Evolutionary conservation across 37 sponge, comb jelly and placozoan genomes (phyloP), one percentile per base, ranked within the genome.

Genomic region (Axinella damicornis): DNA sequence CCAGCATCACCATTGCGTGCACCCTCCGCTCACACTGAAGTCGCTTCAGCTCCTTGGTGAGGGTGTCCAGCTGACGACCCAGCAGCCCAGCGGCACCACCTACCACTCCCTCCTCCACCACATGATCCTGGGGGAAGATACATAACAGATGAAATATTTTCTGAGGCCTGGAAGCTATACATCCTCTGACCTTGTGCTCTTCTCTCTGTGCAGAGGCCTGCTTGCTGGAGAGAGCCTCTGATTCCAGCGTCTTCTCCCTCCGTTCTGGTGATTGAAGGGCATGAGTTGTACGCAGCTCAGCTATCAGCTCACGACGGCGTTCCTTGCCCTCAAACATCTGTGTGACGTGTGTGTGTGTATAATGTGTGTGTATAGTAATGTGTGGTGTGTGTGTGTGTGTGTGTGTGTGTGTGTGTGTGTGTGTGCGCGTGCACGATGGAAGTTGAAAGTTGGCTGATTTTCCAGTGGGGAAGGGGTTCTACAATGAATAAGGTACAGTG

Each of bases 261-360:
- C 89, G 92, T 63, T 90, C 95, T 24, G 88, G 92, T 35, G 82
- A 63, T 79, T 98, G 97, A 31, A 98, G 93, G 9, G 98, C 98
- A 68, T 98, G 96, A 21, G 97, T 98, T 13, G 90, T 89, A 28
- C 95, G 69, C 33, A 98, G 87, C 83, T 98, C 98, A 9, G 70
- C 32, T 37, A 98, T 94, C 79, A 98, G 83, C 52, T 96, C 89
- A 68, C 81, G 53, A 11, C 98, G 78, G 54, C 81, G 73, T 76
- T 96, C 95, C 87, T 98, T 98, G 19, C 93, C 93, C 38, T 89
- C 93, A 69, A 78, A 82, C 93, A 95, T 93, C 96, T 94, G 65
- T 46, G 46, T 4, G 4, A 46, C 46, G 9, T 46, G 46, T 46
- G 46, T 46, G n/a, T n/a, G n/a, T n/a, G n/a, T n/a, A n/a, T n/a